Evolutionary conservation across 2,888 invertebrate genomes (phyloP), one percentile per base, ranked within the genome.

Genomic region (Drosophila borealis): DNA sequence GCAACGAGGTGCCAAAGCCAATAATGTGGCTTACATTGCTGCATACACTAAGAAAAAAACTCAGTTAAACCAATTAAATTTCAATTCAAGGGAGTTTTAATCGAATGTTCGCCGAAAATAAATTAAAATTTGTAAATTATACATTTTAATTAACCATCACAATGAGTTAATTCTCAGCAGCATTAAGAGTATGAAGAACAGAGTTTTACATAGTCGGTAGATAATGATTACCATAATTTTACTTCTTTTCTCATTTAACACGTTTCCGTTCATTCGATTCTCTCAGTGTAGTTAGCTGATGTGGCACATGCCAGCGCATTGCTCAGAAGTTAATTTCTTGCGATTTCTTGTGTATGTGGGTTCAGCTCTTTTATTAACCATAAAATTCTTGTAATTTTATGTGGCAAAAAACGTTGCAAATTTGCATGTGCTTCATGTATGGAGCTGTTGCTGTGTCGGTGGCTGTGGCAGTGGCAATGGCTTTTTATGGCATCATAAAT

Each of bases 361-460:
- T 55, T 55, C 45, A 39, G 59, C 61, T 45, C 78, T 82, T 81
- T 81, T 82, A 82, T 81, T 81, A 81, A 78, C 81, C 81, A 78
- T 84, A 89, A 85, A 87, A 87, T 80, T 75, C 64, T 87, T 87
- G 85, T 84, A 77, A 78, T 83, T 88, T 86, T 78, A 84, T 86
- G 86, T 81, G 54, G 57, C 51, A 71, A 63, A 79, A 87, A 84
- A 87, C 81, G 72, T 65, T 85, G 88, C 85, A 85, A 88, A 81
- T 81, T 84, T 82, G 88, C 82, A 88, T 82, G 79, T 79, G 81
- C 79, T 71, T 62, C 48, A 74, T 55, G 45, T 17, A 66, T 25
- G 54, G 55, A 61, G 68, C 55, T 61, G 73, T 34, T 66, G 63
- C 54, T 39, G 34, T 36, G 25, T 25, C 25, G 25, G 59, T 17